phyloP scores from a whole-genome alignment of 2,888 invertebrate genomes.

The Andricus curvator region DNA sequence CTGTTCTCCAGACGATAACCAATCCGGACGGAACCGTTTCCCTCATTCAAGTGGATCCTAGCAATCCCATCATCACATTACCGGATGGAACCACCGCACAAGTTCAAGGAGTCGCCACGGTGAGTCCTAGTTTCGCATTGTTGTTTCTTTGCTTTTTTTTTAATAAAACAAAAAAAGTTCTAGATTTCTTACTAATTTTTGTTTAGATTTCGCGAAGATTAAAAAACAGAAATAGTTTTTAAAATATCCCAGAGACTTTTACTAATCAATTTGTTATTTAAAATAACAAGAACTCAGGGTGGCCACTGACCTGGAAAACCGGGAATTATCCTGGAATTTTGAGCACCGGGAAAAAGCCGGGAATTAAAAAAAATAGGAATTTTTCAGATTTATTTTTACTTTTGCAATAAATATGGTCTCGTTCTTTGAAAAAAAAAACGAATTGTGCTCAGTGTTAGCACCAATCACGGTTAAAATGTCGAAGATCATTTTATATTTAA shows the following conservation, averaged over 20 bases:
- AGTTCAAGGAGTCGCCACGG: conserved; percentile 89
- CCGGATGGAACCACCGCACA: conserved; percentile 98
- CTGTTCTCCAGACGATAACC: conserved; percentile 96
- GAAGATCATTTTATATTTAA: no score
- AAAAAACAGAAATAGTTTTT: background rate
- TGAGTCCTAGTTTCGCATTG: conserved; percentile 67
- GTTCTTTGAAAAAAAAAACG: no score
- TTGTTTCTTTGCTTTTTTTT: background rate
- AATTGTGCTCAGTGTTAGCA: no score
- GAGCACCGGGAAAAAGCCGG: no score
- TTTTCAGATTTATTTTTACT: no score
- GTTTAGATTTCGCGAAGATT: background rate
- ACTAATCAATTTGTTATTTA: background rate
- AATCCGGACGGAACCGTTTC: conserved; percentile 98
- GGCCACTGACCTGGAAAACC: no score
- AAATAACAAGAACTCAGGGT: background rate
- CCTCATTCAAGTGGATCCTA: conserved; percentile 96
- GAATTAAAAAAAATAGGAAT: no score
- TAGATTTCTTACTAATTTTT: background rate
- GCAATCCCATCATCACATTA: conserved; percentile 95
- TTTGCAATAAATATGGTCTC: no score
- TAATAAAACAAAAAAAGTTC: background rate
- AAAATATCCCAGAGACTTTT: background rate
- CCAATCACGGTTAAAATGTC: no score
- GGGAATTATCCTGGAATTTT: no score